Evolutionary conservation across 1,140 invertebrate species (phyloP), one percentile per base, ranked within the genome.

Genomic region (Physella acuta): DNA sequence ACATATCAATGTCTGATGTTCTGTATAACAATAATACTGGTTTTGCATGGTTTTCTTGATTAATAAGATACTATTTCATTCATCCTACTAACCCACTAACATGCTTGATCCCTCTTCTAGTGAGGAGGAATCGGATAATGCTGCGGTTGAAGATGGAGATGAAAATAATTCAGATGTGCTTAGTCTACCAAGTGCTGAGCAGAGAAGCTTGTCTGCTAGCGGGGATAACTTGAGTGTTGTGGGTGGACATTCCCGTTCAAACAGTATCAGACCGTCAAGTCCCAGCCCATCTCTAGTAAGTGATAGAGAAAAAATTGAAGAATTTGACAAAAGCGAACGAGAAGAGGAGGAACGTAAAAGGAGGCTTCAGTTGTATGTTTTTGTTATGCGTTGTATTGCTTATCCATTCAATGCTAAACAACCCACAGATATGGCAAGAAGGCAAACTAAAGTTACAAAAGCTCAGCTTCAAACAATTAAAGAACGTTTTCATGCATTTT

Each of bases 321-420:
- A 84, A 69, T 76, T 77, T 26, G 82, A 85, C 55, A 82, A 82
- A 75, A 56, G 81, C 39, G 82, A 83, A 71, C 77, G 76, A 66
- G 81, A 84, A 60, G 82, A 85, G 66, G 84, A 84, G 69, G 84
- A 85, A 49, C 78, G 83, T 55, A 82, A 79, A 60, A 79, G 75
- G 52, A 68, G 81, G 3, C 90, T 99, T 52, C 97, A 99, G 83
- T 86, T 99, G 30, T 99, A 99, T 85, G 97, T 99, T 66, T 99
- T 99, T 86, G 94, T 99, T 75, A 95, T 95, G 73, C 89, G 97
- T 84, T 98, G 97, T 86, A 91, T 99, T 80, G 94, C 97, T 2
- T 99, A 99, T 88, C 97, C 97, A 8, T 99, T 99, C 87, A 99
- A 99, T 87, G 95, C 95, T 4, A 99, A 99, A 86, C 97, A 99